Percentiles rank a stretch among this genome's conserved stretches.
These are phyloP conservation scores for Camptogramma bilineatum DNA, from an alignment of 2,888 invertebrate species.

Conservation along the genomic window DNA sequence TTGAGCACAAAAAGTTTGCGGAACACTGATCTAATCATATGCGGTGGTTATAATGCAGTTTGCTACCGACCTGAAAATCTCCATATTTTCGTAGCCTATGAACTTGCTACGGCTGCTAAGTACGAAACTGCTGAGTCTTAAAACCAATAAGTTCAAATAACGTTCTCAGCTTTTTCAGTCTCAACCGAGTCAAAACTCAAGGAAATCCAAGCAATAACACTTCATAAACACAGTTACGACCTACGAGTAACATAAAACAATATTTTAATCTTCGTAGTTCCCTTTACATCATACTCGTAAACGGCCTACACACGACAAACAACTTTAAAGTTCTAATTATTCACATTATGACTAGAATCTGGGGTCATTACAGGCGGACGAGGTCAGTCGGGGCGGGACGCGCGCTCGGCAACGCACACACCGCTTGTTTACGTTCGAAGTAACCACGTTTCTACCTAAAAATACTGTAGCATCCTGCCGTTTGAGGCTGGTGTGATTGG, in stretches of 20 bases:
- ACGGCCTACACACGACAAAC: slow-evolving; percentile 59
- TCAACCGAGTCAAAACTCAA: slow-evolving; percentile 18
- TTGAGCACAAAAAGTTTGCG: no score
- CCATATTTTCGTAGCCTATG: slow-evolving; percentile 7
- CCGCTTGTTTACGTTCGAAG: slow-evolving; percentile 82
- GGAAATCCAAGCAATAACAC: slow-evolving; percentile 28
- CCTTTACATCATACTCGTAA: slow-evolving; percentile 55
- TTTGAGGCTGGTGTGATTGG: slow-evolving; percentile 81
- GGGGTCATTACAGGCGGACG: slow-evolving; percentile 51
- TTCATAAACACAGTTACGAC: slow-evolving; percentile 37
- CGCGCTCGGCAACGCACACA: slow-evolving; percentile 62
- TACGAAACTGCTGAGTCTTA: neutral
- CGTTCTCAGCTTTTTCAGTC: slow-evolving; percentile 21
- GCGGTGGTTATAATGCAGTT: no score
- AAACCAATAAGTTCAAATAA: neutral
- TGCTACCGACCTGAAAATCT: neutral
- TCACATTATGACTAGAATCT: slow-evolving; percentile 58
- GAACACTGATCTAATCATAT: no score
- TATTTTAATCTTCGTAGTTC: slow-evolving; percentile 42
- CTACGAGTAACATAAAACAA: slow-evolving; percentile 33
- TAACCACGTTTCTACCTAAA: slow-evolving; percentile 82
- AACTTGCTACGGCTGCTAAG: neutral
- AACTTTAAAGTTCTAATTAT: slow-evolving; percentile 63
- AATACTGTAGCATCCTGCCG: slow-evolving; percentile 84
- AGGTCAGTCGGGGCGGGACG: slow-evolving; percentile 58